phyloP scores from a whole-genome alignment of 1,140 invertebrate species.

The Ditylenchus dipsaci region DNA sequence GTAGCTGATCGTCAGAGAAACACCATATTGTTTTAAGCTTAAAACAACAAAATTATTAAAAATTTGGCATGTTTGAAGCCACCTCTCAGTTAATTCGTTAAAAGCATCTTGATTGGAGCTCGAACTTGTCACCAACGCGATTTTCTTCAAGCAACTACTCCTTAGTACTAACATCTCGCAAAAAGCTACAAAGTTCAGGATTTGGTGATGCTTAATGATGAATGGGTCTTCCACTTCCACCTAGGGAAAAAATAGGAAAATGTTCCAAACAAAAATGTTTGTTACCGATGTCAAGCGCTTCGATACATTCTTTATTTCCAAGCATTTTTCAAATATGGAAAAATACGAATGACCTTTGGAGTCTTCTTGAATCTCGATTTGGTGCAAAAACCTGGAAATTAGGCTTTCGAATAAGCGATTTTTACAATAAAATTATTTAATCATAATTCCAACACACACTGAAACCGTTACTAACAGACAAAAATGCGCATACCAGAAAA shows the following conservation, averaged over 20 bases:
- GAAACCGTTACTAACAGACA: too few species aligned
- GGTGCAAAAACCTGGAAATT: constrained; percentile 6
- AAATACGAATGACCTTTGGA: constrained; percentile 20
- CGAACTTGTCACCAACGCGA: constrained; percentile 10
- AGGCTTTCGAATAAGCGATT: too few species aligned
- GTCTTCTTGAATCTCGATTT: constrained; percentile 17
- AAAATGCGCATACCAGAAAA: too few species aligned
- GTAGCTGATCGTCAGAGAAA: constrained; percentile 7
- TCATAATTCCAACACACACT: too few species aligned
- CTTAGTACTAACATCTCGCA: constrained; percentile 21
- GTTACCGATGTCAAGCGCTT: not conserved
- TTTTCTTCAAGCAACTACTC: not conserved
- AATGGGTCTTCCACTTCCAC: constrained; percentile 21
- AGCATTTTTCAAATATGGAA: constrained; percentile 24
- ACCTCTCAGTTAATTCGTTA: constrained; percentile 3
- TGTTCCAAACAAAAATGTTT: too few species aligned
- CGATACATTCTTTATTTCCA: constrained; percentile 10
- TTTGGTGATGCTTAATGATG: constrained; percentile 23
- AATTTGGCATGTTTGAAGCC: too few species aligned
- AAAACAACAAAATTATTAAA: too few species aligned
- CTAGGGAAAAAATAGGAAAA: constrained; percentile 14
- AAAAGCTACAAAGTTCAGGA: constrained; percentile 25
- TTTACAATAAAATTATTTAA: too few species aligned
- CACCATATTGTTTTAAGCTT: not conserved
- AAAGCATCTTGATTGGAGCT: not conserved